A percentile compares a stretch with the other conserved stretches of the same genome.
These are phyloP conservation scores for Drosophila sulfurigaster DNA, from an alignment of 1,140 invertebrate genomes.

Conservation along the genomic window DNA sequence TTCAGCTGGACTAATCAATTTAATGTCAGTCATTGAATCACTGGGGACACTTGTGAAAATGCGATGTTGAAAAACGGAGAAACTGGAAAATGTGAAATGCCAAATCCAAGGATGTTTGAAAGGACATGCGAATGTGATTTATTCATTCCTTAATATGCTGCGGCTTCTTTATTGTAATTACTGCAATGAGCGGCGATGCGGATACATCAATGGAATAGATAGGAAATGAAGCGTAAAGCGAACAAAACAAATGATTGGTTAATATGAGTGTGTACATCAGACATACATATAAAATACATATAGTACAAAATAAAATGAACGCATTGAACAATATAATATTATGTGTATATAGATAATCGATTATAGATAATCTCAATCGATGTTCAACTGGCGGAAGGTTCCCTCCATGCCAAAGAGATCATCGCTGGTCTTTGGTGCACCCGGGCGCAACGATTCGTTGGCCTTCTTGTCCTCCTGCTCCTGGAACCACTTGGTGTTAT, in stretches of 20 bases:
- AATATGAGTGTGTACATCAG: slow-evolving; percentile 35
- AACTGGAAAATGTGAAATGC: slow-evolving; percentile 1
- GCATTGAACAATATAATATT: slow-evolving; percentile 7
- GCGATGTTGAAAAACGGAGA: neutral
- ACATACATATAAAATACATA: slow-evolving; percentile 40
- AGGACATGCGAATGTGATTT: slow-evolving; percentile 33
- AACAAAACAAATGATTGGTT: slow-evolving; percentile 65
- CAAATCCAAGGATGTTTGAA: neutral
- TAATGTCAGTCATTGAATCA: slow-evolving; percentile 33
- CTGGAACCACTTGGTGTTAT: slow-evolving; percentile 91
- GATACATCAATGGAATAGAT: slow-evolving; percentile 52
- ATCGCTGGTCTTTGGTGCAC: slow-evolving; percentile 91
- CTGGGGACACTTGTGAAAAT: neutral
- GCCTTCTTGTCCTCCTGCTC: slow-evolving; percentile 90
- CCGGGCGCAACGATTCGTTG: slow-evolving; percentile 90
- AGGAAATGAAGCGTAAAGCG: slow-evolving; percentile 72
- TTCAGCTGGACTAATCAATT: slow-evolving; percentile 23
- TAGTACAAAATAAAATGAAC: slow-evolving; percentile 16
- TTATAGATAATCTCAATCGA: slow-evolving; percentile 87
- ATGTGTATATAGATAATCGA: slow-evolving; percentile 7
- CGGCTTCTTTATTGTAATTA: slow-evolving; percentile 69
- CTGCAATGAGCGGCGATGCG: slow-evolving; percentile 41
- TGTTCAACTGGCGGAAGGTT: slow-evolving; percentile 91
- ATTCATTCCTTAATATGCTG: slow-evolving; percentile 71
- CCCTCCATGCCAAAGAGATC: slow-evolving; percentile 93